Evolutionary conservation across 1,140 invertebrate genomes (phyloP).

Genomic region (Ceratina calcarata): DNA sequence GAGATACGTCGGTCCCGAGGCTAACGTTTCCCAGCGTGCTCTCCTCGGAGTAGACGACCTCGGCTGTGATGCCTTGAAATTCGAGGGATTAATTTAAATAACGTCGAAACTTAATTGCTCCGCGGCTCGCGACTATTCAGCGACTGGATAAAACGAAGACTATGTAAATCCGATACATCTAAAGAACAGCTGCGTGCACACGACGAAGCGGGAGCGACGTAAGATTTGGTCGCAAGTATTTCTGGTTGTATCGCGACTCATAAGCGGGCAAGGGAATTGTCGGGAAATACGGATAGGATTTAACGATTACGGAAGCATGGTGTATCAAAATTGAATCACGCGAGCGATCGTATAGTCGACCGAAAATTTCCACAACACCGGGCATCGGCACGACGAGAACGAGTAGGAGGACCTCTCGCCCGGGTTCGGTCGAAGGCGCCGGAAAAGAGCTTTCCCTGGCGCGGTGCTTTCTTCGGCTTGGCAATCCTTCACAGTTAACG

Average conservation of each 20-base stretch:
- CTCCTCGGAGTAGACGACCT: neutral
- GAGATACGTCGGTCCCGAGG: slow-evolving; percentile 50
- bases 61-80: slow-evolving; percentile 13
- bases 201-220: no score
- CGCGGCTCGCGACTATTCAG: neutral
- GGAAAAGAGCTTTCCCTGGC: slow-evolving; percentile 55
- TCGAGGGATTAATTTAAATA: slow-evolving; percentile 30
- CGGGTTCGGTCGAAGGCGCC: slow-evolving; percentile 28
- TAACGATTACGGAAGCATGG: neutral
- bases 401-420: neutral
- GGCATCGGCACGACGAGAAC: neutral
- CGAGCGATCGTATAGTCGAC: slow-evolving; percentile 13
- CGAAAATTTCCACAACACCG: slow-evolving; percentile 32
- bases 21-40: slow-evolving; percentile 54
- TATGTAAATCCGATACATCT: slow-evolving; percentile 20
- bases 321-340: slow-evolving; percentile 15
- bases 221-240: neutral
- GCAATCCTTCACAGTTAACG: slow-evolving; percentile 76
- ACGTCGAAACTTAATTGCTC: slow-evolving; percentile 14
- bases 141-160: neutral
- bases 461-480: slow-evolving; percentile 68
- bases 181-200: neutral
- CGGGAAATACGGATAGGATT: neutral
- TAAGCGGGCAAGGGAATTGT: neutral
- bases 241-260: neutral